Evolutionary conservation across 2,888 invertebrate genomes (phyloP), one percentile per base, ranked within the genome.

Genomic region (Chaitophorus viminalis): DNA sequence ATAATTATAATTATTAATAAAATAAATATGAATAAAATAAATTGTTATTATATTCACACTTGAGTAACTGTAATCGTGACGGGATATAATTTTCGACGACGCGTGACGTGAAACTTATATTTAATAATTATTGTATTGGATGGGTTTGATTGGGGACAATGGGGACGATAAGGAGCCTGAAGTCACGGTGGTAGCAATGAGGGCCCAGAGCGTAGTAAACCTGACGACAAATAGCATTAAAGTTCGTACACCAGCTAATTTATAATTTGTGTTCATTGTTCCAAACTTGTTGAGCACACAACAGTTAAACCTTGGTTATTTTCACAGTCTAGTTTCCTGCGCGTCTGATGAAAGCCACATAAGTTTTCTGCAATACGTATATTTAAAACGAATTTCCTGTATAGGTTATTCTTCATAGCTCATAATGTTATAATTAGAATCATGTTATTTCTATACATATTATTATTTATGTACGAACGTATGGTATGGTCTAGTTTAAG

Each of bases 231-330:
- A 82, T 54, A 82, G 4, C 72, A 29, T 21, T 36, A 21, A 74
- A 74, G 82, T 82, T 82, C 54, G 72, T 18, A 36, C n/a, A 36
- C 72, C 9, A 36, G 54, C 82, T 74, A 82, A 74, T 74, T 82
- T 74, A 74, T 82, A 82, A 82, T 82, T 82, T 60, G 74, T 54
- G 54, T 74, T 82, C 74, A 82, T 82, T 82, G 74, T 82, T 74
- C 82, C 54, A 33, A 82, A 82, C 74, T 74, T 82, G 72, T 82
- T 74, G 72, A 82, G 74, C 82, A 70, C 52, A 52, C 72, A 54
- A 36, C 82, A 4, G 21, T 33, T 74, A 82, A 82, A 74, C 74
- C 52, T 72, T 72, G 36, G 72, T 18, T 54, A 21, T 74, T 82
- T 74, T 74, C 54, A 36, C 33, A 3, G 36, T 36, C 52, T 31